These are phyloP conservation scores for Augiades crinisus DNA, from an alignment of 2,888 invertebrate genomes.

Conservation along the genomic window DNA sequence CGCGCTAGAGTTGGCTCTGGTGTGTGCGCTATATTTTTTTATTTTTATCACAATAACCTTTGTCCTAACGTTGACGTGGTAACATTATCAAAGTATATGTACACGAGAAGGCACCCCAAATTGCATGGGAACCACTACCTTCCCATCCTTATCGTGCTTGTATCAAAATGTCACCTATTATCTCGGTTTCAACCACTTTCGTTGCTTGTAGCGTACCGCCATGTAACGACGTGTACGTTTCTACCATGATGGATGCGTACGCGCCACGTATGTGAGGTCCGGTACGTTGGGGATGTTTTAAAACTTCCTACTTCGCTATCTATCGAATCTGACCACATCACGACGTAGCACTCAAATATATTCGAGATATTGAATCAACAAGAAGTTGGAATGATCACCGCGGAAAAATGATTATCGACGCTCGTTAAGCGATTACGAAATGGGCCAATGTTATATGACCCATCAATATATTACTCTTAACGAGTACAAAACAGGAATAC, in stretches of 20 bases:
- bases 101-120: conserved; percentile 26
- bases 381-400: not conserved
- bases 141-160: conserved; percentile 78
- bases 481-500: conserved; percentile 14
- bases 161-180: conserved; percentile 79
- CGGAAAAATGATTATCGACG: conserved; percentile 6
- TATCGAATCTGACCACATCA: conserved; percentile 17
- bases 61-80: conserved; percentile 44
- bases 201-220: conserved; percentile 68
- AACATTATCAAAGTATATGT: conserved; percentile 46
- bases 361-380: not conserved
- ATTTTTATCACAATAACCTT: conserved; percentile 46
- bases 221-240: conserved; percentile 60
- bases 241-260: conserved; percentile 75
- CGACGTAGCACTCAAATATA: not conserved
- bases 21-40: no score
- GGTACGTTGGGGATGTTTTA: conserved; percentile 30
- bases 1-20: no score
- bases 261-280: conserved; percentile 46
- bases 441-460: conserved; percentile 4
- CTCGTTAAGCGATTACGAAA: conserved; percentile 2
- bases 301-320: conserved; percentile 27
- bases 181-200: conserved; percentile 72
- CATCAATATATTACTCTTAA: conserved; percentile 9
- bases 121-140: conserved; percentile 69